Percentiles rank a stretch among this genome's conserved stretches.
Evolutionary conservation across 2,888 invertebrate genomes (phyloP).

Genomic region (Temnothorax rugatulus): DNA sequence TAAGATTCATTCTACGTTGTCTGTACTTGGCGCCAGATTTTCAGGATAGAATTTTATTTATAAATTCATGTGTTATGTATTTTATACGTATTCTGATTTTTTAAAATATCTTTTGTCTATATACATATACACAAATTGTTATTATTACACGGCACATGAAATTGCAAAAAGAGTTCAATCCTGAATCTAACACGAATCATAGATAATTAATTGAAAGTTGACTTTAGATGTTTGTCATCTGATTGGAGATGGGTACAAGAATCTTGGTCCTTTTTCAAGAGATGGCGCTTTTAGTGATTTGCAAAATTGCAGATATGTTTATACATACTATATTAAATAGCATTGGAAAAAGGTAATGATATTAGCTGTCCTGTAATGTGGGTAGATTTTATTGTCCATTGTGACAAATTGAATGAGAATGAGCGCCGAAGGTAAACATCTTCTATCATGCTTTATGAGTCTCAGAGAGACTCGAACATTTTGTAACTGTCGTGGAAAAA

Average conservation of each 20-base stretch:
- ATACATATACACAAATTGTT: too few species aligned
- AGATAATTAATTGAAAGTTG: background rate
- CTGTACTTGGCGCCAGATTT: background rate
- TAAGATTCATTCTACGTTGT: background rate
- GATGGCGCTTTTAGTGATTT: constrained; percentile 17
- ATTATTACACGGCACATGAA: background rate
- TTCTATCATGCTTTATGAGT: background rate
- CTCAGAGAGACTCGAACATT: background rate
- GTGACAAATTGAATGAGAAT: background rate
- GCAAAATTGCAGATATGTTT: background rate
- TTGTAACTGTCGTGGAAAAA: background rate
- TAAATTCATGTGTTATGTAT: background rate
- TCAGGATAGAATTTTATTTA: background rate
- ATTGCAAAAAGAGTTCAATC: background rate
- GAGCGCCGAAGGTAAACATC: background rate
- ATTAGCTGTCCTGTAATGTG: background rate
- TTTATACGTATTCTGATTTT: background rate
- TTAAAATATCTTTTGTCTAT: background rate
- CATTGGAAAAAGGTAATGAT: background rate
- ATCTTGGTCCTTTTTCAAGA: constrained; percentile 7
- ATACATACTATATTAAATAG: background rate
- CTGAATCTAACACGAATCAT: background rate
- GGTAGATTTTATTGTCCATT: background rate
- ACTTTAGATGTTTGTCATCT: background rate
- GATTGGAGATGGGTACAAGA: constrained; percentile 23